Conservation (phyloP, 1,140 invertebrate genomes). For the Nautilus pompilius region DNA sequence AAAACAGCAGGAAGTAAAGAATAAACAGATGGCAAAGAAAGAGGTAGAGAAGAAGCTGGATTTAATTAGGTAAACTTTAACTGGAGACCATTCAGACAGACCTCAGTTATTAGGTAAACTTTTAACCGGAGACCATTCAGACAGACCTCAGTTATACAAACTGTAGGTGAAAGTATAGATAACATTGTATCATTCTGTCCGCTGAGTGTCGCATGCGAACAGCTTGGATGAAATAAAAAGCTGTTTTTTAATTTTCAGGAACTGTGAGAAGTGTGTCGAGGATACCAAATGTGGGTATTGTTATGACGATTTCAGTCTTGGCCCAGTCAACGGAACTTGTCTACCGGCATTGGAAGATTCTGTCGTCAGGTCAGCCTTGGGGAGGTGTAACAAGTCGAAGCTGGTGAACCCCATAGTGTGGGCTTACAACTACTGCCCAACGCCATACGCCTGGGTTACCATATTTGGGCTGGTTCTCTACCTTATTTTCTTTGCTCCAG, state of each 20-base stretch:
- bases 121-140: too few relatives aligned
- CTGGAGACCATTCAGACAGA: too few relatives aligned
- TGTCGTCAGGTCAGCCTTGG: conserved; percentile 19
- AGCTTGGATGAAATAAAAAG: not conserved
- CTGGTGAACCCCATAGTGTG: conserved; percentile 29
- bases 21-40: too few relatives aligned
- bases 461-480: conserved; percentile 58
- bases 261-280: conserved; percentile 37
- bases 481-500: conserved; percentile 61
- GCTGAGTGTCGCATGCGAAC: too few relatives aligned
- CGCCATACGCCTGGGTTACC: conserved; percentile 58
- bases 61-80: too few relatives aligned
- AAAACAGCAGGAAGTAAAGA: too few relatives aligned
- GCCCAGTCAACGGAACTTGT: conserved; percentile 38
- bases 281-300: conserved; percentile 41
- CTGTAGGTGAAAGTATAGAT: too few relatives aligned
- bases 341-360: conserved; percentile 23
- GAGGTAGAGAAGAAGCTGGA: too few relatives aligned
- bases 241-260: conserved; percentile 18
- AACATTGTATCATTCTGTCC: too few relatives aligned
- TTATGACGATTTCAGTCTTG: conserved; percentile 24
- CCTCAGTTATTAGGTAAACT: too few relatives aligned
- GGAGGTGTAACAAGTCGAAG: conserved; percentile 33
- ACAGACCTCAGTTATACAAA: too few relatives aligned
- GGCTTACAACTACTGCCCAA: conserved; percentile 59